These are phyloP conservation scores for Eira barbara DNA, from an alignment of 2,113 vertebrate species.

Conservation along the genomic window DNA sequence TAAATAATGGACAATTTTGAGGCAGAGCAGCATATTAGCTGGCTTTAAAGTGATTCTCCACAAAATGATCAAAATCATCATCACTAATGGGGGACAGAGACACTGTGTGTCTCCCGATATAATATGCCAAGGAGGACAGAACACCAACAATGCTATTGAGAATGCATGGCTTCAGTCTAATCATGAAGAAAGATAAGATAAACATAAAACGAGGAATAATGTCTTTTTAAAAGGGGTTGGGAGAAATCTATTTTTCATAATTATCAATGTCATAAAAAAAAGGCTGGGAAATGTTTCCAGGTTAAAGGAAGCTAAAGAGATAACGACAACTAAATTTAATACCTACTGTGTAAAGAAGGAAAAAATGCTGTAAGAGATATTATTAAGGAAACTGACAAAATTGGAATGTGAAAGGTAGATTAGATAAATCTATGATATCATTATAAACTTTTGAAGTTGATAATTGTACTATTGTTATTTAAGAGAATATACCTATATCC, in stretches of 20 bases:
- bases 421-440: neutral
- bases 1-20: neutral
- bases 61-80: slow-evolving; percentile 14
- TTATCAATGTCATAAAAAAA: neutral
- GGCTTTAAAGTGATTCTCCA: neutral
- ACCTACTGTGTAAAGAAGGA: neutral
- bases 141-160: neutral
- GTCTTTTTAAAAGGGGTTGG: neutral
- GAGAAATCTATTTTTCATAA: neutral
- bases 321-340: neutral
- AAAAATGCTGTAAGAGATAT: neutral
- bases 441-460: neutral
- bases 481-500: neutral
- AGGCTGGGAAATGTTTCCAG: neutral
- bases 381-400: neutral
- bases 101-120: neutral
- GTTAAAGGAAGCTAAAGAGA: neutral
- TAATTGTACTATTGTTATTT: neutral
- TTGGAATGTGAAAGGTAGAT: neutral
- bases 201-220: neutral
- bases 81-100: neutral
- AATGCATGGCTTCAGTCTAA: neutral
- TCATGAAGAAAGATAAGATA: neutral
- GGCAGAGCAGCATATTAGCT: neutral
- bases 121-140: neutral